Conservation (phyloP, 2,797 vertebrate species). For the Pteronotus mesoamericanus region DNA sequence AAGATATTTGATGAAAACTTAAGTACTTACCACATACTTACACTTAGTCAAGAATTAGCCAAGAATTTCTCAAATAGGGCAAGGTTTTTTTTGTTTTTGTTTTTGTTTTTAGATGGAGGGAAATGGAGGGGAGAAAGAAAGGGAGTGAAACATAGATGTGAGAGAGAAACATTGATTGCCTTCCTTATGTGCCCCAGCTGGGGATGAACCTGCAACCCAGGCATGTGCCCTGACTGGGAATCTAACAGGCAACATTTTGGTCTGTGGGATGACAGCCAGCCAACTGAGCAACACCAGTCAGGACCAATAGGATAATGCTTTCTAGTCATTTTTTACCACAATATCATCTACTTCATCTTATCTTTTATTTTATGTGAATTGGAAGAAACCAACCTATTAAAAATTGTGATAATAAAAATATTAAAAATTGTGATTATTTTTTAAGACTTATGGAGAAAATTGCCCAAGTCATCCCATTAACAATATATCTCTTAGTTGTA, state of each 20-base stretch:
- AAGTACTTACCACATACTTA: neutral
- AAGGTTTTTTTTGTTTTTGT: too few relatives aligned
- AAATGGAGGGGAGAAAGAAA: too few relatives aligned
- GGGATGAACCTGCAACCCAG: too few relatives aligned
- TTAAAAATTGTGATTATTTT: neutral
- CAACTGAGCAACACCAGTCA: too few relatives aligned
- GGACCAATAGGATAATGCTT: neutral
- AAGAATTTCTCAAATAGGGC: neutral
- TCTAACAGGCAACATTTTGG: too few relatives aligned
- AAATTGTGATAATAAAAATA: neutral
- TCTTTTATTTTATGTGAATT: neutral
- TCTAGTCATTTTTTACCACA: neutral
- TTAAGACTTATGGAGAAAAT: neutral
- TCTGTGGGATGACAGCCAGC: too few relatives aligned
- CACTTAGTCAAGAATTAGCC: neutral
- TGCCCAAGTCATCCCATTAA: neutral
- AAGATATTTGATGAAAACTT: neutral
- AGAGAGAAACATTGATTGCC: too few relatives aligned
- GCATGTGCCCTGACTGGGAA: too few relatives aligned
- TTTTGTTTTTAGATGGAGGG: too few relatives aligned
- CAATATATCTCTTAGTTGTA: neutral
- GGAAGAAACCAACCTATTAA: neutral
- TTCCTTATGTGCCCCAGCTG: too few relatives aligned
- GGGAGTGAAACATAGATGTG: too few relatives aligned
- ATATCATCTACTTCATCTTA: neutral